phyloP scores from a whole-genome alignment of 2,888 invertebrate genomes.

The Luperina testacea region DNA sequence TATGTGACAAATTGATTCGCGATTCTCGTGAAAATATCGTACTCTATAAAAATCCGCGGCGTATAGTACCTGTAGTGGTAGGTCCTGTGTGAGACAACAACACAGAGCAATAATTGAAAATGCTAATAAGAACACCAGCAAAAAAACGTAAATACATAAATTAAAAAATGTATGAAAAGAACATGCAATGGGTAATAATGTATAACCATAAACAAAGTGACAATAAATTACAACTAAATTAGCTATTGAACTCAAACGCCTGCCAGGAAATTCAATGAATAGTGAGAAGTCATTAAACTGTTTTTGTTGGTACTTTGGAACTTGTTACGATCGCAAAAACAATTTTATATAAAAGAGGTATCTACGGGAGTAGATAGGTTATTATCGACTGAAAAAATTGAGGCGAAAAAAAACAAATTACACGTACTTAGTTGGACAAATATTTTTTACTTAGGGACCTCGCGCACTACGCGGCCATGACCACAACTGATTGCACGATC shows the following conservation, averaged over 20 bases:
- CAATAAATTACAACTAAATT: slow-evolving; percentile 30
- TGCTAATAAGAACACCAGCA: neutral
- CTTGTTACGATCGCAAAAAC: slow-evolving; percentile 29
- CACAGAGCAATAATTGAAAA: neutral
- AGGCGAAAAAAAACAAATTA: neutral
- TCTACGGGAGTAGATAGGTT: neutral
- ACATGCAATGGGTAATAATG: neutral
- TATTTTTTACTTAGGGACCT: neutral
- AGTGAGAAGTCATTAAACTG: slow-evolving; percentile 22
- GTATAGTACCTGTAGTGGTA: neutral
- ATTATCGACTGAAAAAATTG: neutral
- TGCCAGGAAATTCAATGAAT: slow-evolving; percentile 37
- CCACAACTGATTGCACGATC: neutral
- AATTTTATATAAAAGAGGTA: neutral
- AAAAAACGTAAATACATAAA: neutral
- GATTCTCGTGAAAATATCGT: neutral
- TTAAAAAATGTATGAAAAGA: neutral
- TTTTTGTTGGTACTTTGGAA: slow-evolving; percentile 34
- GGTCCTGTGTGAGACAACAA: neutral
- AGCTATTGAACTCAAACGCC: slow-evolving; percentile 17
- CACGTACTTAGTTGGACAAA: neutral
- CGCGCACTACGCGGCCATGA: neutral
- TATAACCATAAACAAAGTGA: slow-evolving; percentile 22
- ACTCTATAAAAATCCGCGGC: too few relatives aligned
- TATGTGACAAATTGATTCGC: neutral